Evolutionary conservation across 2,113 vertebrate genomes (phyloP), one percentile per base, ranked within the genome.

Genomic region (Genyomyrus donnyi): DNA sequence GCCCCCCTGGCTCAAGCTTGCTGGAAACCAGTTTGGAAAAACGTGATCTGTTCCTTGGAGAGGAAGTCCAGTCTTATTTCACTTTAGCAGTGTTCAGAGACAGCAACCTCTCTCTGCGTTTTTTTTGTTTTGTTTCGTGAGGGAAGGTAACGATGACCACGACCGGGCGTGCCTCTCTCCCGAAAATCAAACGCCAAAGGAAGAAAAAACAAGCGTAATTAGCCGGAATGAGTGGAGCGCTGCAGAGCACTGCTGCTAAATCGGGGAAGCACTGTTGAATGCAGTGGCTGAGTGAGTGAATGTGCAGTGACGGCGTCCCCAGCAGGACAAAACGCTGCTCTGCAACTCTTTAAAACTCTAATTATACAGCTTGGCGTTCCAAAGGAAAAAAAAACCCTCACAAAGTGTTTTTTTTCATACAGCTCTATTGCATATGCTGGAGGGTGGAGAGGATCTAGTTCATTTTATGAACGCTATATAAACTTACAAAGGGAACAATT

Each of bases 61-160:
- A 91, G 92, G 85, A 91, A 91, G 88, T 91, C 74, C 88, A 89
- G 90, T 92, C 90, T 92, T 91, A 91, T 92, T 92, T 91, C 62
- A 91, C 91, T 91, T 92, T 88, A 92, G 92, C 90, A 85, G 90
- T 89, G 91, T 53, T 90, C 88, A 88, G 90, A 85, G 87, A 88
- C 31, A 35, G 35, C 21, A 53, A 56, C 50, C 17, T 85, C 90
- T 77, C 74, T 58, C 24, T 11, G n/a, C 45, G 6, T 19, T 42
- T 80, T 77, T 74, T 42, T 42, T 15, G 17, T 39, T 39, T 42
- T 70, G 8, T 8, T 31, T 45, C 21, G 13, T 13, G 27, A 87
- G 50, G 50, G 45, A 35, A 56, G 49, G 85, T 53, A 87, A 35
- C 6, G 49, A 19, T 27, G 90, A 90, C 88, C 56, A 87, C 88